Base-by-base conservation (phyloP, 1,140 invertebrate species). In the Aethina tumida region DNA sequence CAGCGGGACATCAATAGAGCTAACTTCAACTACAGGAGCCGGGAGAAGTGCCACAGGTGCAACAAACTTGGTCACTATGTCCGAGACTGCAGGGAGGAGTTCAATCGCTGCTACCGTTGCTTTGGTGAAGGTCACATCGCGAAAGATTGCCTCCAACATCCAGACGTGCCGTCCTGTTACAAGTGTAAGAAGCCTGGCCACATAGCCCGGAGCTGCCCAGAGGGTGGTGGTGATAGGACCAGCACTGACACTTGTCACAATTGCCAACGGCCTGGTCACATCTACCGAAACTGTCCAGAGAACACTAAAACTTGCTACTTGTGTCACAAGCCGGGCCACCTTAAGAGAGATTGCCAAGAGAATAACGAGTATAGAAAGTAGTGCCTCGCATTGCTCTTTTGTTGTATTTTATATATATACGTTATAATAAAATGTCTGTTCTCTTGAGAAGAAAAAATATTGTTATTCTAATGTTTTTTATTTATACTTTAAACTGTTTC, bases 21-120 rank as follows among this genome's bases (percentile, higher is more conserved):
- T 26, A 69, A 69, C 6, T 62, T 55, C 14, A 58, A 55, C 45
- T 63, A 66, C 34, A 66, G 78, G 48, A 67, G 69, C 22, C 75
- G 79, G 45, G 82, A 85, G 51, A 87, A 87, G 69, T 95, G 91
- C 69, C 94, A 87, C 77, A 94, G 92, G 68, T 97, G 91, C 68
- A 94, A 94, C 67, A 75, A 85, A 63, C 79, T 81, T 58, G 91
- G 90, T 26, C 89, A 94, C 65, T 92, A 92, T 62, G 89, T 89
- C 48, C 77, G 89, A 45, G 86, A 92, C 51, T 94, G 89, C 71
- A 85, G 85, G 60, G 84, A 89, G 62, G 81, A 83, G 52, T 78
- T 79, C 35, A 79, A 87, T 59, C 73, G 82, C 47, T 91, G 85
- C 68, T 90, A 90, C 63, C 80, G 84, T 47, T 85, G 82, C 68